Conservation (phyloP, 2,888 invertebrate species). For the Celastrina argiolus region DNA sequence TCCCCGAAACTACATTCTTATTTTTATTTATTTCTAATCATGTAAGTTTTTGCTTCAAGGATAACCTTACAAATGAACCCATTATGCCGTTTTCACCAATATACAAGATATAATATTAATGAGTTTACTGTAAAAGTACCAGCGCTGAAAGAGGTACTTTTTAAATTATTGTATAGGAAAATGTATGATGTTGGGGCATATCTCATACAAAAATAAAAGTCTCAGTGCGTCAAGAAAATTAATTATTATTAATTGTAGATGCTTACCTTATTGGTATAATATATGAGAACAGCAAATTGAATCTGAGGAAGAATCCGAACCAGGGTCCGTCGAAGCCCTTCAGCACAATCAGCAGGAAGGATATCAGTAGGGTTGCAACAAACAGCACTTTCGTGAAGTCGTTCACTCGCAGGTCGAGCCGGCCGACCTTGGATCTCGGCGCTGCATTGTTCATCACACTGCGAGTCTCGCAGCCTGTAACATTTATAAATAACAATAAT, state of each 20-base stretch:
- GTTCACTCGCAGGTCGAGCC: slow-evolving; percentile 97
- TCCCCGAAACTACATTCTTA: too few relatives aligned
- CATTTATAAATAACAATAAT: background rate
- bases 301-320: slow-evolving; percentile 97
- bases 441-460: slow-evolving; percentile 99
- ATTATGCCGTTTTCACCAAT: too few relatives aligned
- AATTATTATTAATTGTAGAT: background rate
- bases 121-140: too few relatives aligned
- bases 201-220: too few relatives aligned
- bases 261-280: slow-evolving; percentile 96
- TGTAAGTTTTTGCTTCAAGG: too few relatives aligned
- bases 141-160: too few relatives aligned
- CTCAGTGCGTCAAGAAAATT: too few relatives aligned
- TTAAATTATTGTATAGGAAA: too few relatives aligned
- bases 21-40: too few relatives aligned
- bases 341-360: slow-evolving; percentile 95
- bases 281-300: slow-evolving; percentile 97
- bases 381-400: slow-evolving; percentile 97
- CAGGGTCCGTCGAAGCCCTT: slow-evolving; percentile 98
- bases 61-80: too few relatives aligned
- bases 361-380: slow-evolving; percentile 91
- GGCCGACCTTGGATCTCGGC: slow-evolving; percentile 96
- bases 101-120: too few relatives aligned
- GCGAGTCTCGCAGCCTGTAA: slow-evolving; percentile 92
- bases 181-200: too few relatives aligned